Base-by-base conservation (phyloP, 2,113 vertebrate species). In the Amia ocellicauda region DNA sequence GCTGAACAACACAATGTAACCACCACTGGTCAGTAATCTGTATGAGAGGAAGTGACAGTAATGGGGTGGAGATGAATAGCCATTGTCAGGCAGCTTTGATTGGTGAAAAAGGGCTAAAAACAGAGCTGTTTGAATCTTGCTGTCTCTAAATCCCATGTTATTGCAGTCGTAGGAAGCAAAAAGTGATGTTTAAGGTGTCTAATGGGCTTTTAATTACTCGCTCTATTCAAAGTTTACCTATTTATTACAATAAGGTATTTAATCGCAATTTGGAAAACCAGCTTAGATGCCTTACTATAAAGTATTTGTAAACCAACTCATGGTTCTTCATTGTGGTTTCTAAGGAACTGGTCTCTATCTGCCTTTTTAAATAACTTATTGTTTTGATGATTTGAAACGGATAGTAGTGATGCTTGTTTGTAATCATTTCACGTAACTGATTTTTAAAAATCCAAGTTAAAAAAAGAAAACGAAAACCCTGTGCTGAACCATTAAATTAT, bases 111-210 rank as follows among this genome's bases (percentile, higher is more conserved):
- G n/a, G 41, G 19, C n/a, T 7, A 8, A 20, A 3, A 49, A n/a
- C 4, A 42, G 29, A 22, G 3, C 31, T 3, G 3, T 58, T 58
- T 58, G 19, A 36, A 28, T 63, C 13, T 17, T 47, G 45, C 14
- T 47, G n/a, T 47, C 45, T 27, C 45, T 22, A 28, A 20, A 47
- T 62, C 20, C 3, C 53, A 28, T 56, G 57, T 62, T 49, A 58
- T 40, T 51, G 23, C 64, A 41, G 56, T 53, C 55, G 41, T 62
- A 49, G 31, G n/a, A 27, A 58, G 47, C 19, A 54, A 52, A 4
- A 16, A 40, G 20, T 50, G 13, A n/a, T 57, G 20, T 57, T 52
- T 41, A 45, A 14, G 31, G 20, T 45, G 41, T 27, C 31, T 7
- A 11, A 7, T 36, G 31, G 31, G 31, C 5, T 7, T 36, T 36